Percentiles rank a stretch among this genome's conserved stretches.
Evolutionary conservation across 1,140 invertebrate species (phyloP).

Genomic region (Trichonephila clavata): DNA sequence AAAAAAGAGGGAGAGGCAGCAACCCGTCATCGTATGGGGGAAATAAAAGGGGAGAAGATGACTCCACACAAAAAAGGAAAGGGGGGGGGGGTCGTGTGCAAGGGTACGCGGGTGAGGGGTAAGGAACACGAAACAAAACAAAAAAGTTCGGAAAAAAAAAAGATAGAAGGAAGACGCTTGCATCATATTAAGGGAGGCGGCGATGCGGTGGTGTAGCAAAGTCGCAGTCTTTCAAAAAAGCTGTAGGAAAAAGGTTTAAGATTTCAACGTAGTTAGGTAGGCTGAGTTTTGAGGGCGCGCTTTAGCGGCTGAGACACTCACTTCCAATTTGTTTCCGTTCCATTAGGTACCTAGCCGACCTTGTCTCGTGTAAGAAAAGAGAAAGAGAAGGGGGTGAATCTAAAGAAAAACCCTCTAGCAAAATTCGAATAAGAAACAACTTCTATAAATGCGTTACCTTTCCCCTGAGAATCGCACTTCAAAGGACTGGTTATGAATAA

Average conservation of each 20-base stretch:
- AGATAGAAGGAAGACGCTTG: slow-evolving; percentile 24
- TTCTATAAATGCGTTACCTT: slow-evolving; percentile 75
- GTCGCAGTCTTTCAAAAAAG: slow-evolving; percentile 63
- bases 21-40: slow-evolving; percentile 21
- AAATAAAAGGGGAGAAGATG: slow-evolving; percentile 23
- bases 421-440: slow-evolving; percentile 75
- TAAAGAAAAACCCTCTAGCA: slow-evolving; percentile 63
- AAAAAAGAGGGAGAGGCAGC: background rate
- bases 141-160: slow-evolving; percentile 27
- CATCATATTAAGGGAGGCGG: slow-evolving; percentile 72
- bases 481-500: slow-evolving; percentile 76
- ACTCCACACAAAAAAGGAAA: background rate
- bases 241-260: slow-evolving; percentile 73
- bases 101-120: background rate
- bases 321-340: slow-evolving; percentile 75
- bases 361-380: slow-evolving; percentile 53
- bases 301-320: slow-evolving; percentile 68
- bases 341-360: slow-evolving; percentile 72
- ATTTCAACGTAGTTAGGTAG: slow-evolving; percentile 75
- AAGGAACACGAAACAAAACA: slow-evolving; percentile 37
- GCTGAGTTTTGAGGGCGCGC: slow-evolving; percentile 57
- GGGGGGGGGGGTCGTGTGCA: no score
- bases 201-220: slow-evolving; percentile 59
- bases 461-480: slow-evolving; percentile 68
- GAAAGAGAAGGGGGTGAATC: slow-evolving; percentile 8